Evolutionary conservation across 30 jellyfish, hydroid and myxozoan species (phyloP).

Genomic region (Turritopsis rubra): DNA sequence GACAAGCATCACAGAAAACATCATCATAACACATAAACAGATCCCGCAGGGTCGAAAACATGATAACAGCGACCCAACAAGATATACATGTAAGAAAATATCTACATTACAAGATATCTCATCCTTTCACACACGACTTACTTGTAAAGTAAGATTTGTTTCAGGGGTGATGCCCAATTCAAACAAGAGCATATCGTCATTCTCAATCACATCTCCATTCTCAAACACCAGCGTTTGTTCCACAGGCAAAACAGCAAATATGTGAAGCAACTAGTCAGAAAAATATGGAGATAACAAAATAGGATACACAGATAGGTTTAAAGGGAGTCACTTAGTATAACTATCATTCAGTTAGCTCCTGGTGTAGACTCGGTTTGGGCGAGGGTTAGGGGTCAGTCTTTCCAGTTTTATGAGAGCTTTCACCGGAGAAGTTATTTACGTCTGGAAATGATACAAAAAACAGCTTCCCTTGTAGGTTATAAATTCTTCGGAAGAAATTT

Average conservation of each 20-base stretch:
- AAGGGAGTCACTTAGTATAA: neutral
- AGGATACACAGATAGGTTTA: neutral
- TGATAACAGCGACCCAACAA: too few species aligned
- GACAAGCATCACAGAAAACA: neutral
- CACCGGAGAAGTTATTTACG: too few species aligned
- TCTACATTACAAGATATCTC: too few species aligned
- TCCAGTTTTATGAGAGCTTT: too few species aligned
- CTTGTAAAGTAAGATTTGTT: slow-evolving; percentile 12
- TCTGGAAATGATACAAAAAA: too few species aligned
- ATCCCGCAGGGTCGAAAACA: neutral
- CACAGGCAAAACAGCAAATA: slow-evolving; percentile 63
- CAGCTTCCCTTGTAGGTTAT: too few species aligned
- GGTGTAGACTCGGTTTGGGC: too few species aligned
- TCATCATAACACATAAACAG: too few species aligned
- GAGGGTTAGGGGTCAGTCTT: too few species aligned
- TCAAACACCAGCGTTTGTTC: slow-evolving; percentile 55
- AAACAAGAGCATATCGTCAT: slow-evolving; percentile 35
- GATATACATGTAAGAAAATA: too few species aligned
- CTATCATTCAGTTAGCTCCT: too few species aligned
- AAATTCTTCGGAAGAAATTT: neutral
- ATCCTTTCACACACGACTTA: too few species aligned
- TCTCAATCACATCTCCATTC: slow-evolving; percentile 51
- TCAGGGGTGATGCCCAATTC: slow-evolving; percentile 67
- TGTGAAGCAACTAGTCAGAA: slow-evolving; percentile 40
- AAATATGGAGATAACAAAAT: neutral